phyloP scores from a whole-genome alignment of 2,797 vertebrate genomes.

The Paramormyrops hopkinsi region DNA sequence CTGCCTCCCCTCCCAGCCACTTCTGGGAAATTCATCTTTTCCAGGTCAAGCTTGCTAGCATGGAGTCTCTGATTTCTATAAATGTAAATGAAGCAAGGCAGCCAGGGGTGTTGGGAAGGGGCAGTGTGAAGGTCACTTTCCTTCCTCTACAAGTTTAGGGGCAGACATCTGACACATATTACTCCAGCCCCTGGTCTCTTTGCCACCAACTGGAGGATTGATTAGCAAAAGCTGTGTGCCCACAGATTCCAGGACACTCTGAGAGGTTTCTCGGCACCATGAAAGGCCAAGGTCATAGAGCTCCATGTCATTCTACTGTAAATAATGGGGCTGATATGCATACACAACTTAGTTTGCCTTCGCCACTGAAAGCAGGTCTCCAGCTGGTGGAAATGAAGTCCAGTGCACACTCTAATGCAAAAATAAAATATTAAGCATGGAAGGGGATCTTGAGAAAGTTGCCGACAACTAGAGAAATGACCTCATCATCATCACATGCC shows the following conservation, averaged over 20 bases:
- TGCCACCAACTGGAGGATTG: neutral
- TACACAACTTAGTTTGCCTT: neutral
- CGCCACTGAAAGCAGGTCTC: neutral
- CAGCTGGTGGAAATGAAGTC: neutral
- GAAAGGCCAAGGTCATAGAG: neutral
- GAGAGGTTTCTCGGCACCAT: neutral
- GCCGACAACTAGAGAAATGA: neutral
- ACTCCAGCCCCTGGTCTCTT: neutral
- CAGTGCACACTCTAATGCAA: neutral
- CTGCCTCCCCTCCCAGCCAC: neutral
- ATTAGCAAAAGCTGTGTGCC: neutral
- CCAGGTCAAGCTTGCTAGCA: neutral
- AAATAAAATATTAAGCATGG: neutral
- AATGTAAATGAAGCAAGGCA: neutral
- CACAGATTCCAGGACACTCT: neutral
- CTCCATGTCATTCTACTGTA: neutral
- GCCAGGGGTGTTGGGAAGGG: neutral
- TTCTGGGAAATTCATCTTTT: slow-evolving; percentile 13
- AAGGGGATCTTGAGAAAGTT: neutral
- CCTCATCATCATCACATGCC: neutral
- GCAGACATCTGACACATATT: slow-evolving; percentile 5
- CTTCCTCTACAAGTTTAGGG: neutral
- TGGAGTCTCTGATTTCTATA: neutral
- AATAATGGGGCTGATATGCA: neutral
- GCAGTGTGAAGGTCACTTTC: neutral